Evolutionary conservation across 1,140 invertebrate genomes (phyloP).

Genomic region (Lepidurus packardi): DNA sequence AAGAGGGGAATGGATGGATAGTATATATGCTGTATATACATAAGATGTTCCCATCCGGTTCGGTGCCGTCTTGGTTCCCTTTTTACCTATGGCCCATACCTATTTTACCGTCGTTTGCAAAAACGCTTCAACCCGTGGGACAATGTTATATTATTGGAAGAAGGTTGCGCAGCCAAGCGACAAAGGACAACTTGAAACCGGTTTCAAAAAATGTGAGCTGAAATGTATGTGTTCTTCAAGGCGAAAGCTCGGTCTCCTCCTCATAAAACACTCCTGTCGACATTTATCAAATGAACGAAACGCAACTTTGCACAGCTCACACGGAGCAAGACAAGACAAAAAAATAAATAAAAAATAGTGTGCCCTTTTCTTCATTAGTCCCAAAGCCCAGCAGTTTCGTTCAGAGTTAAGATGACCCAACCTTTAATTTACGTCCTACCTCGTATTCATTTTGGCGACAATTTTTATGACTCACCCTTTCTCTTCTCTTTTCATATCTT

Average conservation of each 20-base stretch:
- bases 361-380: not conserved
- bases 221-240: not conserved
- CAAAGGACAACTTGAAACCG: conserved; percentile 1
- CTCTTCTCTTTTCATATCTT: no score
- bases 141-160: not conserved
- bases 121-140: not conserved
- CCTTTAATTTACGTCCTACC: no score
- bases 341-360: not conserved
- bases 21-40: no score
- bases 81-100: no score
- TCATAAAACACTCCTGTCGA: not conserved
- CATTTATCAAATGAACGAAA: not conserved
- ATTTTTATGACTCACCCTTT: no score
- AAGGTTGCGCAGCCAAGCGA: conserved; percentile 7
- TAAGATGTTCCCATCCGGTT: no score
- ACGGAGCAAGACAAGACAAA: not conserved
- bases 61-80: no score
- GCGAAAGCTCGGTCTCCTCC: not conserved
- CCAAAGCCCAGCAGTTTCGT: not conserved
- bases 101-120: not conserved
- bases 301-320: not conserved
- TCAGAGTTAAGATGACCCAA: no score
- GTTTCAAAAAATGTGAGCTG: not conserved
- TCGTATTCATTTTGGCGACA: no score
- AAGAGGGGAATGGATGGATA: no score